These are phyloP conservation scores for Phrynocephalus forsythii DNA, from an alignment of 2,797 vertebrate species.

Conservation along the genomic window DNA sequence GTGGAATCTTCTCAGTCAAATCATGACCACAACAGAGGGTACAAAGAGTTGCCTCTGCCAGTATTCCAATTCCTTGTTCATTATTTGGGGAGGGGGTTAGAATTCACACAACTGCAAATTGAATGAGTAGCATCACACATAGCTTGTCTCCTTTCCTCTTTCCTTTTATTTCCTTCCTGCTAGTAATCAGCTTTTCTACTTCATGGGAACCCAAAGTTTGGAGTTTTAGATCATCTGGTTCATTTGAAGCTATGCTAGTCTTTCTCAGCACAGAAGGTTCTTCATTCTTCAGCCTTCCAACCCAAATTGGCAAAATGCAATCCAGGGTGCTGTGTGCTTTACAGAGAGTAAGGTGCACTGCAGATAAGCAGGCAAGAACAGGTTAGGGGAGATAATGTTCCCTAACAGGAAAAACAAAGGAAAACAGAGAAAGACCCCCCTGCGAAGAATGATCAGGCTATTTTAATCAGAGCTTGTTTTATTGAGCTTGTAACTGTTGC, in stretches of 20 bases:
- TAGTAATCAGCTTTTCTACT: background rate
- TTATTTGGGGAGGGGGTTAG: background rate
- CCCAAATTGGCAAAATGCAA: background rate
- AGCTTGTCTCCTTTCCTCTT: background rate
- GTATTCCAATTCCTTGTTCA: too few relatives aligned
- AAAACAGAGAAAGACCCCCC: background rate
- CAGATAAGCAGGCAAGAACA: background rate
- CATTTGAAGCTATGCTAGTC: background rate
- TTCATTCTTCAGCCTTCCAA: background rate
- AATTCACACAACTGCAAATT: background rate
- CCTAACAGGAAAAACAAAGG: background rate
- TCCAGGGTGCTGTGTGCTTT: background rate
- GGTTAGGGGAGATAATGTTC: background rate
- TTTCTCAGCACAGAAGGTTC: background rate
- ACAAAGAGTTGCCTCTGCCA: too few relatives aligned
- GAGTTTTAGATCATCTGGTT: background rate
- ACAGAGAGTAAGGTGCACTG: background rate
- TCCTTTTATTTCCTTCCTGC: too few relatives aligned
- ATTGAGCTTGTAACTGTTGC: background rate
- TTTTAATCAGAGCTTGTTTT: background rate
- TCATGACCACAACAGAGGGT: too few relatives aligned
- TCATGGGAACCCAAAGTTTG: background rate
- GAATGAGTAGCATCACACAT: background rate
- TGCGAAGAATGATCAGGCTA: background rate
- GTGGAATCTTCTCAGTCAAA: background rate